A percentile compares a stretch with the other conserved stretches of the same genome.
These are phyloP conservation scores for Fragum whitleyi DNA, from an alignment of 2,888 invertebrate species.

Conservation along the genomic window DNA sequence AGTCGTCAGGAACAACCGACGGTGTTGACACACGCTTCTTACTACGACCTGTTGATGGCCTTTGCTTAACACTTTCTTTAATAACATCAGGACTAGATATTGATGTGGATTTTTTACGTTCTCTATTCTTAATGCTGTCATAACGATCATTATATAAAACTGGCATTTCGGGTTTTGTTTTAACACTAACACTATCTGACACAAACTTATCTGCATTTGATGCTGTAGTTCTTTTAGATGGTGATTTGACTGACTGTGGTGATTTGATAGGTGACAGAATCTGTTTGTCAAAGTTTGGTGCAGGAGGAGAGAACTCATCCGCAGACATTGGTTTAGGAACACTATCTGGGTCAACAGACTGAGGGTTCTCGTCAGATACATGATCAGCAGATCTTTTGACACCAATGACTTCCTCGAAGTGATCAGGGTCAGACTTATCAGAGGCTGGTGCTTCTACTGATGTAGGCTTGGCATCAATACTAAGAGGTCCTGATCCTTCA, in stretches of 20 bases:
- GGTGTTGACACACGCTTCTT: constrained; percentile 16
- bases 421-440: constrained; percentile 58
- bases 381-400: constrained; percentile 57
- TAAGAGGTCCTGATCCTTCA: neutral
- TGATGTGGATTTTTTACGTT: constrained; percentile 35
- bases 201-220: neutral
- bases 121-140: constrained; percentile 45
- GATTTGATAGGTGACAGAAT: constrained; percentile 59
- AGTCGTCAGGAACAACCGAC: neutral
- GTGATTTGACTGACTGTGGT: constrained; percentile 54
- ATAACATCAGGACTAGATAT: constrained; percentile 14
- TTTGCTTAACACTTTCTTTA: constrained; percentile 14
- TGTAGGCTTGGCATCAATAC: constrained; percentile 37
- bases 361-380: constrained; percentile 56
- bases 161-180: neutral
- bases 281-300: constrained; percentile 46
- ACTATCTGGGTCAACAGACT: constrained; percentile 49
- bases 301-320: constrained; percentile 64
- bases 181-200: neutral
- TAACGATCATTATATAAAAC: constrained; percentile 11
- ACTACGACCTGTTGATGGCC: neutral
- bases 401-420: constrained; percentile 53
- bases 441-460: constrained; percentile 58
- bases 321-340: constrained; percentile 59
- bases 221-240: constrained; percentile 30